phyloP scores from a whole-genome alignment of 1,140 invertebrate genomes.

The Phymastichus coffea region DNA sequence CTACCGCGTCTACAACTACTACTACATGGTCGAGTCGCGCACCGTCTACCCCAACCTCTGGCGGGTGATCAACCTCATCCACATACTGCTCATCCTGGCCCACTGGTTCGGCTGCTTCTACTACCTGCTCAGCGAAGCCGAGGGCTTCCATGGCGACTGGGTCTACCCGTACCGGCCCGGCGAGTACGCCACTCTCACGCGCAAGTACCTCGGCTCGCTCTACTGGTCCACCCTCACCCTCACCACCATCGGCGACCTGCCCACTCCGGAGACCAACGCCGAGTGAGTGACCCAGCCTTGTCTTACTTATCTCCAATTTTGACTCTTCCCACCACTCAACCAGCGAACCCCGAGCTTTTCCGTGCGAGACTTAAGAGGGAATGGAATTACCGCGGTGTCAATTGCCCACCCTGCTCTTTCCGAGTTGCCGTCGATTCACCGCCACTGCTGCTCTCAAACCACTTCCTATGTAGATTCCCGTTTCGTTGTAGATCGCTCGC shows the following conservation, averaged over 20 bases:
- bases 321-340: not conserved
- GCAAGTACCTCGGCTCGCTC: constrained; percentile 91
- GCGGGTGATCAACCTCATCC: constrained; percentile 92
- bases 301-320: too few relatives aligned
- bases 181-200: constrained; percentile 80
- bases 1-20: constrained; percentile 88
- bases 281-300: constrained; percentile 88
- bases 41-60: constrained; percentile 95
- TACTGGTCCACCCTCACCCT: constrained; percentile 96
- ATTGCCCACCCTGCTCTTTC: too few relatives aligned
- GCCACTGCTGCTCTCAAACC: too few relatives aligned
- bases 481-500: too few relatives aligned
- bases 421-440: too few relatives aligned
- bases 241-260: constrained; percentile 94
- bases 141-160: constrained; percentile 89
- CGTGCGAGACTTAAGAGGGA: constrained; percentile 39
- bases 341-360: too few relatives aligned
- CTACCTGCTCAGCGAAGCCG: constrained; percentile 88
- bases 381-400: constrained; percentile 42
- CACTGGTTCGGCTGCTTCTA: constrained; percentile 99
- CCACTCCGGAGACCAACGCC: constrained; percentile 90
- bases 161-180: constrained; percentile 86
- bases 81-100: constrained; percentile 90
- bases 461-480: too few relatives aligned
- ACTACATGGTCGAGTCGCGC: constrained; percentile 93